Conservation (phyloP, 2,113 vertebrate genomes). For the Oryzias woworae region DNA sequence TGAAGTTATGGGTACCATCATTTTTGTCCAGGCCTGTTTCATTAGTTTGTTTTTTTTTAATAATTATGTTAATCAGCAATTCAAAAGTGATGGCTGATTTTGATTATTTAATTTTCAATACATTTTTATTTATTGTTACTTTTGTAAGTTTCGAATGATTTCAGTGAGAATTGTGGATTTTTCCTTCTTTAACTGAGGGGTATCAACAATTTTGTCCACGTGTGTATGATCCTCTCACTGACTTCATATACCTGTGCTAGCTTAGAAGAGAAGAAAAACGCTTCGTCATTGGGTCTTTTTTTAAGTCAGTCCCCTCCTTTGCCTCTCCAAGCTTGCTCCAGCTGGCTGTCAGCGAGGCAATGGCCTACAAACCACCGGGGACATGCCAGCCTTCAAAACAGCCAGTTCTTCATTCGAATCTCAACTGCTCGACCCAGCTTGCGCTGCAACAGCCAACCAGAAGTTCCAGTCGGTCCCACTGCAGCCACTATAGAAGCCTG, state of each 20-base stretch:
- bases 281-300: constrained; percentile 30
- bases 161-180: too few relatives aligned
- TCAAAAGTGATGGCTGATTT: too few relatives aligned
- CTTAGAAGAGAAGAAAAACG: constrained; percentile 38
- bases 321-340: constrained; percentile 28
- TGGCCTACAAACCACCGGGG: constrained; percentile 22
- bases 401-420: constrained; percentile 18
- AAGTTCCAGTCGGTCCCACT: constrained; percentile 5
- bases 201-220: too few relatives aligned
- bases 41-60: too few relatives aligned
- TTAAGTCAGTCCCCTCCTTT: not conserved
- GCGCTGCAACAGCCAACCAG: constrained; percentile 17
- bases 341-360: constrained; percentile 22
- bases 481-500: not conserved
- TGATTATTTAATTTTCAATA: too few relatives aligned
- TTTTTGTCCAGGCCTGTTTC: too few relatives aligned
- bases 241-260: constrained; percentile 27
- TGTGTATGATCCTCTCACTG: constrained; percentile 34
- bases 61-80: too few relatives aligned
- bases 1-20: too few relatives aligned
- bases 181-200: too few relatives aligned
- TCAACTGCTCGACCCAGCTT: constrained; percentile 5
- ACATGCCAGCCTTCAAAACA: constrained; percentile 25
- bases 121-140: too few relatives aligned
- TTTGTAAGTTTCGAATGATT: too few relatives aligned